Evolutionary conservation across 2,113 vertebrate species (phyloP), one percentile per base, ranked within the genome.

Genomic region (Setophaga coronata): DNA sequence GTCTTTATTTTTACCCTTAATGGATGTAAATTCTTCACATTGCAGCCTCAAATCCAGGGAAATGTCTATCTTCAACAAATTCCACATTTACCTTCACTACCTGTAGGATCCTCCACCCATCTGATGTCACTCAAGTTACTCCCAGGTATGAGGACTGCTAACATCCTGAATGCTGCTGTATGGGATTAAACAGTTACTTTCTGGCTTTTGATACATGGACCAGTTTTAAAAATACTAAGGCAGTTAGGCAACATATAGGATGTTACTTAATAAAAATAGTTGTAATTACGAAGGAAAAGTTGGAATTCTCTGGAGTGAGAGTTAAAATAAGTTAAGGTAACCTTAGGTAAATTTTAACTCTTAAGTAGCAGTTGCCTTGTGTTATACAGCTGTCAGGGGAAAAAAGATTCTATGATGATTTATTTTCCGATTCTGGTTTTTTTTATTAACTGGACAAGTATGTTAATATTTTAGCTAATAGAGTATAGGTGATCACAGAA

Each of bases 31-130:
- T 79, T 95, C 48, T 97, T 90, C 88, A 69, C 40, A 29, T 85
- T 98, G 69, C 97, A 99, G 98, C 98, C 84, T 97, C 97, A 48
- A 99, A 99, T 97, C 99, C 99, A 82, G 99, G 99, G 45, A 99
- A 99, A 95, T 99, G 98, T 97, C 98, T 99, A 43, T 99, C 99
- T 87, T 98, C 98, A 90, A 99, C 99, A 64, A 99, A 98, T 95
- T 99, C 99, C 51, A 99, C 99, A 3, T 99, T 99, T 97, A 99
- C 99, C 84, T 99, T 99, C 94, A 99, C 99, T 58, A 99, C 99
- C 90, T 99, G 99, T 92, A 98, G 99, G 56, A 99, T 99, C 94
- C 98, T 99, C 82, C 99, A 99, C 82, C 99, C 99, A 5, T 98
- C 98, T 90, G 99, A 99, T 96, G 71, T 99, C 98, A 99, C 99